Evolutionary conservation across 2,888 invertebrate genomes (phyloP).

Genomic region (Lamproptera curius): DNA sequence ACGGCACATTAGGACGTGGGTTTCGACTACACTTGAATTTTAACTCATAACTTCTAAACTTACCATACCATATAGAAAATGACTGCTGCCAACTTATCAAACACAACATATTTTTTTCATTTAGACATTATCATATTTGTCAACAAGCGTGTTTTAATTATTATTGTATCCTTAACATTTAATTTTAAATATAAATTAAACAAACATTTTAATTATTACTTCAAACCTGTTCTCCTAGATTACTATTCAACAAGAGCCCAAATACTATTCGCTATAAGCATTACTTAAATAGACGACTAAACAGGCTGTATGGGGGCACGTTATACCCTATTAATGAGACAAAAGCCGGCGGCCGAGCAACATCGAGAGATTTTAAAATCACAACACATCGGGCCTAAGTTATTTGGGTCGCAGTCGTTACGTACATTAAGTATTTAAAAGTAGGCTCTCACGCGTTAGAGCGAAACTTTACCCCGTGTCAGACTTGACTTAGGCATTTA

Average conservation of each 20-base stretch:
- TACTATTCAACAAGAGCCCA: slow-evolving; percentile 12
- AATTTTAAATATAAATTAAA: too few relatives aligned
- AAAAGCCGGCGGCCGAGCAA: slow-evolving; percentile 22
- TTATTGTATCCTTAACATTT: too few relatives aligned
- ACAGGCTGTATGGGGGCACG: slow-evolving; percentile 26
- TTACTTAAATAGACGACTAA: slow-evolving; percentile 24
- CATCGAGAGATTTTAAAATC: slow-evolving; percentile 21
- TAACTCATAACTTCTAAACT: too few relatives aligned
- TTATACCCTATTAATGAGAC: slow-evolving; percentile 29
- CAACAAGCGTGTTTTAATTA: too few relatives aligned
- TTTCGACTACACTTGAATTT: too few relatives aligned
- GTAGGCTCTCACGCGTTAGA: slow-evolving; percentile 5
- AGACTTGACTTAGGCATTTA: not conserved
- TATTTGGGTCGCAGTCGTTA: slow-evolving; percentile 18
- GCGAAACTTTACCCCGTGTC: not conserved
- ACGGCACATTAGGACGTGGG: too few relatives aligned
- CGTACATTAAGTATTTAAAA: slow-evolving; percentile 11
- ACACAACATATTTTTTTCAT: too few relatives aligned
- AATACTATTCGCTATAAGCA: slow-evolving; percentile 6
- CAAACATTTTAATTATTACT: too few relatives aligned
- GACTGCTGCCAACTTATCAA: too few relatives aligned
- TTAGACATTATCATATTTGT: too few relatives aligned
- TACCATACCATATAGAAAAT: too few relatives aligned
- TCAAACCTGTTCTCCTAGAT: slow-evolving; percentile 3
- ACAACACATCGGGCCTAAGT: slow-evolving; percentile 14